Percentiles rank a stretch among this genome's conserved stretches.
Evolutionary conservation across 2,797 vertebrate genomes (phyloP).

Genomic region (Anolis apletophallus): DNA sequence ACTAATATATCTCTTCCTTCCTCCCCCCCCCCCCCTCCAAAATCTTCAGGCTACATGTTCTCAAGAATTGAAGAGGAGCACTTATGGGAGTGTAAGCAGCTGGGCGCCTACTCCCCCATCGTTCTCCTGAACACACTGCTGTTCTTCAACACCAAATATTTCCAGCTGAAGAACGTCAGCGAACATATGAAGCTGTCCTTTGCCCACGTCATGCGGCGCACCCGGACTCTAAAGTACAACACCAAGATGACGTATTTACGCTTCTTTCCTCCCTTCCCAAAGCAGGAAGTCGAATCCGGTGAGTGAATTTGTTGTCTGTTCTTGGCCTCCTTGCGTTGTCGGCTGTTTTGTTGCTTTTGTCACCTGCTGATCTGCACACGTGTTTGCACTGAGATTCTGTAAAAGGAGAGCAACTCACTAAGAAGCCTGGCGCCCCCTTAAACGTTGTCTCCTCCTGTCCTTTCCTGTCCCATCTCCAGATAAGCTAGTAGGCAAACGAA

Average conservation of each 20-base stretch:
- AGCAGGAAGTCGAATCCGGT: conserved; percentile 83
- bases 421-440: background rate
- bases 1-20: background rate
- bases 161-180: conserved; percentile 90
- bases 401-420: too few relatives aligned
- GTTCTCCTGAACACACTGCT: conserved; percentile 97
- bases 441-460: background rate
- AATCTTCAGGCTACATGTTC: conserved; percentile 87
- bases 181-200: conserved; percentile 97
- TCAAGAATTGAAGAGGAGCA: conserved; percentile 96
- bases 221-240: conserved; percentile 86
- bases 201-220: conserved; percentile 94
- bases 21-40: background rate
- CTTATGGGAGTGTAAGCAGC: conserved; percentile 97
- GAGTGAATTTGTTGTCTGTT: conserved; percentile 24
- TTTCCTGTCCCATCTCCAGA: conserved; percentile 71
- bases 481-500: conserved; percentile 87
- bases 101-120: conserved; percentile 96
- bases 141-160: conserved; percentile 98
- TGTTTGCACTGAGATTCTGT: too few relatives aligned
- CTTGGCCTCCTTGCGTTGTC: too few relatives aligned
- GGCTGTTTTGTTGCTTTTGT: too few relatives aligned
- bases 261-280: conserved; percentile 90
- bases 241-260: conserved; percentile 92
- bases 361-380: too few relatives aligned